Conservation (phyloP, 2,888 invertebrate genomes). For the Slavum lentiscoides region DNA sequence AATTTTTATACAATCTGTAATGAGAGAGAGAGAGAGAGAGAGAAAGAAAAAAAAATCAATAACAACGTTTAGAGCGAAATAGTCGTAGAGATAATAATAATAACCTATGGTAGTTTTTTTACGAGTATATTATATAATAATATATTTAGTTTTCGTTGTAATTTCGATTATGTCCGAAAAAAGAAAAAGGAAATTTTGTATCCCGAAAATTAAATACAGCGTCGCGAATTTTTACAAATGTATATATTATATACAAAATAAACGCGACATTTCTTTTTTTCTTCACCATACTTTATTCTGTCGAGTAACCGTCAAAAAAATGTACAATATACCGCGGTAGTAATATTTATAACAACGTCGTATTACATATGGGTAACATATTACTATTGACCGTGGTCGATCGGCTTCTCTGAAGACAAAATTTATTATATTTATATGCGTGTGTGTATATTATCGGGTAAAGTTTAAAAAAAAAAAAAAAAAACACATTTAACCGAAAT, state of each 20-base stretch:
- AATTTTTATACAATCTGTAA: constrained; percentile 35
- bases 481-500: background rate
- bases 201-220: background rate
- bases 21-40: background rate
- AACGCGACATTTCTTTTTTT: background rate
- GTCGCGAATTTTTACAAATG: constrained; percentile 5
- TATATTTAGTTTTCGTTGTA: background rate
- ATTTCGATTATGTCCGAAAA: background rate
- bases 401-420: no score
- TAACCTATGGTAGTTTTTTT: background rate
- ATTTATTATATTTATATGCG: no score
- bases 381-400: no score
- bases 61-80: constrained; percentile 41
- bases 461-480: background rate
- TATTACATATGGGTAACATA: background rate
- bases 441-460: no score
- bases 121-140: background rate
- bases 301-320: background rate
- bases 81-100: constrained; percentile 18
- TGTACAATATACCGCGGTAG: constrained; percentile 3
- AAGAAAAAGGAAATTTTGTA: background rate
- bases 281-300: no score
- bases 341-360: background rate
- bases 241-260: no score
- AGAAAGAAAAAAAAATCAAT: constrained; percentile 17